Percentiles rank a stretch among this genome's conserved stretches.
phyloP scores from a whole-genome alignment of 2,113 vertebrate species.

The Lagenorhynchus albirostris region DNA sequence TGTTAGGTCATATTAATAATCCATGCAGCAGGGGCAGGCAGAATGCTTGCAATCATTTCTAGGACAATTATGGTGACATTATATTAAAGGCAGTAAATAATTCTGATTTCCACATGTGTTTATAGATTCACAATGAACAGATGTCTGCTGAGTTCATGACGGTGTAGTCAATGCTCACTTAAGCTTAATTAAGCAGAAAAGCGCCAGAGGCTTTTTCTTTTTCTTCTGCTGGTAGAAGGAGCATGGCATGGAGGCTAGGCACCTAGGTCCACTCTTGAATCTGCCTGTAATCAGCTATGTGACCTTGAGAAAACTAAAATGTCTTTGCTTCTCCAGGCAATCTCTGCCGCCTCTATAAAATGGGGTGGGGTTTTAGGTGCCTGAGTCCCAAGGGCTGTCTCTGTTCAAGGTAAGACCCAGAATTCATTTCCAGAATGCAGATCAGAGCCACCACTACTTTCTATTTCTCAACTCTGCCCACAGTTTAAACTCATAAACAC shows the following conservation, averaged over 20 bases:
- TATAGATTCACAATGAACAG: neutral
- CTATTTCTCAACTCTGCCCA: neutral
- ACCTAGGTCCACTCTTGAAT: neutral
- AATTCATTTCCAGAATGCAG: neutral
- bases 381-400: neutral
- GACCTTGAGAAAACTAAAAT: neutral
- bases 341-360: neutral
- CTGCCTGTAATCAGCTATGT: neutral
- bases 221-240: neutral
- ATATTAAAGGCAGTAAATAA: neutral
- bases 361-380: neutral
- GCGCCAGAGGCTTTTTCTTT: neutral
- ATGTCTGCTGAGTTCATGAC: neutral
- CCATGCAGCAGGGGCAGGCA: neutral
- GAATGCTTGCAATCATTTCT: constrained; percentile 6
- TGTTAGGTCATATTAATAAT: neutral
- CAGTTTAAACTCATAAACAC: neutral
- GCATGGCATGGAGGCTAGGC: neutral
- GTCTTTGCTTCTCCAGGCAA: neutral
- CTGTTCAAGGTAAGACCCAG: neutral
- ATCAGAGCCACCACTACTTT: neutral
- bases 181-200: neutral
- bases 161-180: neutral
- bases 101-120: constrained; percentile 1
- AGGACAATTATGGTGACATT: neutral